Evolutionary conservation across 2,113 vertebrate genomes (phyloP).

Genomic region (Lutjanus erythropterus): DNA sequence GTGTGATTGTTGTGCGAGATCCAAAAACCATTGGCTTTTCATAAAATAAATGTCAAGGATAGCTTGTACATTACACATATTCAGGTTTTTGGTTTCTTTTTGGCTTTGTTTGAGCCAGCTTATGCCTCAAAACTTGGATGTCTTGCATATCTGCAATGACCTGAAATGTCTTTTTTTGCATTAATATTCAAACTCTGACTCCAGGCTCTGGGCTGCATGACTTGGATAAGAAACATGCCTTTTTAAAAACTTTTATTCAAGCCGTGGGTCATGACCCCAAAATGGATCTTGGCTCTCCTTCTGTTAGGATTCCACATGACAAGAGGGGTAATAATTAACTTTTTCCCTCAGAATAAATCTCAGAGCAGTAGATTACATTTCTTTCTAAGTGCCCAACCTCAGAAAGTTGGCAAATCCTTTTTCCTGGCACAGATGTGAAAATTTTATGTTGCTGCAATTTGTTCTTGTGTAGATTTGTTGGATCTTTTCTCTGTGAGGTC

Average conservation of each 20-base stretch:
- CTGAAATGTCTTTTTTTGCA: not conserved
- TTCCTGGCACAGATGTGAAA: not conserved
- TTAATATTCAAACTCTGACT: conserved; percentile 19
- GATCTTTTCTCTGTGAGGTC: not conserved
- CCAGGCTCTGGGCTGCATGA: conserved; percentile 14
- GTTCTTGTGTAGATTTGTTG: conserved; percentile 10
- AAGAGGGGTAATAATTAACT: conserved; percentile 22
- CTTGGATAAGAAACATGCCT: conserved; percentile 21
- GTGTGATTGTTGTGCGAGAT: not conserved
- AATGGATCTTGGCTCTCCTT: conserved; percentile 26
- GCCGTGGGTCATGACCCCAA: conserved; percentile 2
- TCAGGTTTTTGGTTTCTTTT: not conserved
- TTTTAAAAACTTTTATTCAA: conserved; percentile 37
- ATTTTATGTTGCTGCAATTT: not conserved
- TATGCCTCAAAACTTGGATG: not conserved
- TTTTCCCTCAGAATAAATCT: conserved; percentile 10
- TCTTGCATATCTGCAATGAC: not conserved
- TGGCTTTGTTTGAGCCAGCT: not conserved
- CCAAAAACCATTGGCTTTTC: not conserved
- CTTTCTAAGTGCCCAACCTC: not conserved
- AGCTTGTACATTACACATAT: not conserved
- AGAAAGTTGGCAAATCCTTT: conserved; percentile 22
- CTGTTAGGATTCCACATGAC: conserved; percentile 48
- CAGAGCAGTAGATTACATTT: conserved; percentile 30
- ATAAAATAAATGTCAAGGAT: not conserved